Evolutionary conservation across 2,888 invertebrate species (phyloP), one percentile per base, ranked within the genome.

Genomic region (Polylopha cassiicola): DNA sequence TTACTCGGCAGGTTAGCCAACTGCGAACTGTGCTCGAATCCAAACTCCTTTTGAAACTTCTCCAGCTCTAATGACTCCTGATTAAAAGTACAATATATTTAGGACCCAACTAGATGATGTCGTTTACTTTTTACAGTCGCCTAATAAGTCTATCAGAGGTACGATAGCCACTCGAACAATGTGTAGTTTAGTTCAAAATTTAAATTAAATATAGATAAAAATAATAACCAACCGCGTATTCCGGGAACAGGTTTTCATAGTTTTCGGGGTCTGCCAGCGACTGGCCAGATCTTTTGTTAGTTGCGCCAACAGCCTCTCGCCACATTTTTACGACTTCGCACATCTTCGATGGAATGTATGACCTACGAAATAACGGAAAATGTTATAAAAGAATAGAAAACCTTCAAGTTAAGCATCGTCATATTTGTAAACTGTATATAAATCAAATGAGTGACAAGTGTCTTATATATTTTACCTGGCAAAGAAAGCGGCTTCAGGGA

Each of bases 401-500:
- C n/a, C n/a, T n/a, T n/a, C n/a, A n/a, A n/a, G n/a, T n/a, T n/a
- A n/a, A n/a, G n/a, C n/a, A n/a, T n/a, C n/a, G n/a, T n/a, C n/a
- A n/a, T n/a, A n/a, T n/a, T n/a, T n/a, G n/a, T n/a, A n/a, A n/a
- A n/a, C n/a, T n/a, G n/a, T n/a, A n/a, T n/a, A n/a, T n/a, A n/a
- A n/a, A n/a, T n/a, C n/a, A n/a, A n/a, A n/a, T n/a, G n/a, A n/a
- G n/a, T n/a, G n/a, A n/a, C n/a, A n/a, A n/a, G n/a, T n/a, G n/a
- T n/a, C n/a, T n/a, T n/a, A n/a, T n/a, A n/a, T n/a, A n/a, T n/a
- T n/a, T 23, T 22, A 88, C 88, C 89, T 90, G 28, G 97, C 95
- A 81, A 98, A 98, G 86, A 99, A 98, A 0, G 99, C 98, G 8
- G 99, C 99, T 82, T 99, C 99, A 0, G 99, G 96, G 45, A 98